Percentiles rank a stretch among this genome's conserved stretches.
These are phyloP conservation scores for Vulpes ferrilata DNA, from an alignment of 2,113 vertebrate species.

Conservation along the genomic window DNA sequence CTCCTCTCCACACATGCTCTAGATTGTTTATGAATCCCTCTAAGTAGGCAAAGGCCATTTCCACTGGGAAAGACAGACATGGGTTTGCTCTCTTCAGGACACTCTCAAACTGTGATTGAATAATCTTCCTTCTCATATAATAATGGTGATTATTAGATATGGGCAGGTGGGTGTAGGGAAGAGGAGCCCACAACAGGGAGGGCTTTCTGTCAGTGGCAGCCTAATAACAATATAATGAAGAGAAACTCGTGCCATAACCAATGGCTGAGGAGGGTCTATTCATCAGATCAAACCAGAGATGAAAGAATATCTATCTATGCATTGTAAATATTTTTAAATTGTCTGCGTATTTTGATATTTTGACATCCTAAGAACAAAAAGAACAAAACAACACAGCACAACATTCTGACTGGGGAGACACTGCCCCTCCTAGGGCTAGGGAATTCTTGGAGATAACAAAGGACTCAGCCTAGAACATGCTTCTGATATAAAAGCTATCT, in stretches of 20 bases:
- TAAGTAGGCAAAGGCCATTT: constrained; percentile 67
- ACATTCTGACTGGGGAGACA: not conserved
- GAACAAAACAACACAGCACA: not conserved
- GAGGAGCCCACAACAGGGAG: not conserved
- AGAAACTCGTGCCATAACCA: constrained; percentile 45
- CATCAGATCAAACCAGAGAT: constrained; percentile 58
- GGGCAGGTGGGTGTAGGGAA: not conserved
- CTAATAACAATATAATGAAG: constrained; percentile 49
- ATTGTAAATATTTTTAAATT: not conserved
- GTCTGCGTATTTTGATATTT: not conserved
- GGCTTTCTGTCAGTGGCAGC: constrained; percentile 35
- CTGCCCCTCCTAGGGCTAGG: not conserved
- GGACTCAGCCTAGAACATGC: not conserved
- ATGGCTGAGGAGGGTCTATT: constrained; percentile 43
- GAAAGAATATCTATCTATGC: not conserved
- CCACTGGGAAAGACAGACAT: constrained; percentile 64
- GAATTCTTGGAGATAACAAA: not conserved
- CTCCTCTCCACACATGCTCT: constrained; percentile 40
- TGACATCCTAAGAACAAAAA: not conserved
- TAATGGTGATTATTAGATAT: not conserved
- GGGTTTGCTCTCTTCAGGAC: not conserved
- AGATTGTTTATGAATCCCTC: constrained; percentile 76
- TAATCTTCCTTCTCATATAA: constrained; percentile 20
- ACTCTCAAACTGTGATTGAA: constrained; percentile 39
- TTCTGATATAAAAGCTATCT: not conserved